Conservation (phyloP, 2,113 vertebrate genomes). For the Dasyurus viverrinus region DNA sequence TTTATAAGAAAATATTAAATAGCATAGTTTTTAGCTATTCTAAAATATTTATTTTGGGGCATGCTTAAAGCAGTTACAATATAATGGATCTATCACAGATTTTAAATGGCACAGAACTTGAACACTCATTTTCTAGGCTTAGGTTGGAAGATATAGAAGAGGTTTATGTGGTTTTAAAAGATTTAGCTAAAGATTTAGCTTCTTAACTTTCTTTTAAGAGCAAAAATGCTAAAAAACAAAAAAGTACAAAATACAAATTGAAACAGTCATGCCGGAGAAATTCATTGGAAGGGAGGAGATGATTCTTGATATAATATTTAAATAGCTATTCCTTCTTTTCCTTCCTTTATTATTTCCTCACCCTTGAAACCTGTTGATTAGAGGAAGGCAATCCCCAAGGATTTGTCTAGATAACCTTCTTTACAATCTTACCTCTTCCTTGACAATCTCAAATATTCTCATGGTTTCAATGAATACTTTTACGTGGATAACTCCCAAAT, state of each 20-base stretch:
- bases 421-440: not conserved
- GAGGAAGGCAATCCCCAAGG: not conserved
- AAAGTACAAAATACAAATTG: slow-evolving; percentile 35
- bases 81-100: slow-evolving; percentile 23
- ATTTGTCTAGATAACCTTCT: not conserved
- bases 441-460: not conserved
- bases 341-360: not conserved
- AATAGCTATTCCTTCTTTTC: not conserved
- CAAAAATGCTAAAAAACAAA: slow-evolving; percentile 20
- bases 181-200: slow-evolving; percentile 25
- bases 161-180: slow-evolving; percentile 28
- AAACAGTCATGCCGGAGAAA: slow-evolving; percentile 30
- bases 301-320: slow-evolving; percentile 27
- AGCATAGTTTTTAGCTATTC: not conserved
- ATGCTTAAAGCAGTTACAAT: not conserved
- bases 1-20: not conserved
- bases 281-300: not conserved
- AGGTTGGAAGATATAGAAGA: slow-evolving; percentile 1
- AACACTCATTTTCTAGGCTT: slow-evolving; percentile 34
- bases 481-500: not conserved
- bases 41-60: not conserved
- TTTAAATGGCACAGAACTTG: slow-evolving; percentile 22
- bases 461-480: not conserved
- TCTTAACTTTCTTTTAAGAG: slow-evolving; percentile 7
- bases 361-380: not conserved